Conservation (phyloP, 2,797 vertebrate genomes). For the Corythornis leucogaster region DNA sequence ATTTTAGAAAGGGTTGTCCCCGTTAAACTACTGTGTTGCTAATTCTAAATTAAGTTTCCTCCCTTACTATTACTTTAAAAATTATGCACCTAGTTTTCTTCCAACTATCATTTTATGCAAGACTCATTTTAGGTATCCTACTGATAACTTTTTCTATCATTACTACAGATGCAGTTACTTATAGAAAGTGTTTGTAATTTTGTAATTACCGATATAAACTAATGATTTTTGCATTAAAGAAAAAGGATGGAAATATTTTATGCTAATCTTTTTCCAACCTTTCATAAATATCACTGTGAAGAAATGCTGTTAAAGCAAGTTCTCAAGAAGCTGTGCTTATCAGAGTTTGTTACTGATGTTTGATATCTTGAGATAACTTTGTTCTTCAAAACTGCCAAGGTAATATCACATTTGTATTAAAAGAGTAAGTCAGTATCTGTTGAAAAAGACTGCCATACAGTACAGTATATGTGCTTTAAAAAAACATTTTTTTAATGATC, state of each 20-base stretch:
- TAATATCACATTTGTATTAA: conserved; percentile 86
- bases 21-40: conserved; percentile 46
- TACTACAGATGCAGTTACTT: conserved; percentile 90
- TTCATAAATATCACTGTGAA: conserved; percentile 99
- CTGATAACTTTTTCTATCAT: conserved; percentile 88
- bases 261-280: conserved; percentile 87
- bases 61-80: conserved; percentile 5
- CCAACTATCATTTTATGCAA: conserved; percentile 59
- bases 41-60: conserved; percentile 4
- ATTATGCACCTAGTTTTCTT: conserved; percentile 31
- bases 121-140: conserved; percentile 66
- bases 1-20: conserved; percentile 29
- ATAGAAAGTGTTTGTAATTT: conserved; percentile 98
- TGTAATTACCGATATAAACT: conserved; percentile 86
- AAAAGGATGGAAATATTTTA: conserved; percentile 87
- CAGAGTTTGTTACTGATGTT: conserved; percentile 87
- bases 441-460: conserved; percentile 42
- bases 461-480: conserved; percentile 80
- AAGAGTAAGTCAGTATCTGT: conserved; percentile 70
- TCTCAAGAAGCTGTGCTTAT: conserved; percentile 84
- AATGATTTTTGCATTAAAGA: conserved; percentile 89
- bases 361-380: conserved; percentile 86
- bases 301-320: conserved; percentile 90
- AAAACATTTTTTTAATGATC: conserved; percentile 79
- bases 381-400: conserved; percentile 92